Evolutionary conservation across 2,888 invertebrate genomes (phyloP).

Genomic region (Polydrusus cervinus): DNA sequence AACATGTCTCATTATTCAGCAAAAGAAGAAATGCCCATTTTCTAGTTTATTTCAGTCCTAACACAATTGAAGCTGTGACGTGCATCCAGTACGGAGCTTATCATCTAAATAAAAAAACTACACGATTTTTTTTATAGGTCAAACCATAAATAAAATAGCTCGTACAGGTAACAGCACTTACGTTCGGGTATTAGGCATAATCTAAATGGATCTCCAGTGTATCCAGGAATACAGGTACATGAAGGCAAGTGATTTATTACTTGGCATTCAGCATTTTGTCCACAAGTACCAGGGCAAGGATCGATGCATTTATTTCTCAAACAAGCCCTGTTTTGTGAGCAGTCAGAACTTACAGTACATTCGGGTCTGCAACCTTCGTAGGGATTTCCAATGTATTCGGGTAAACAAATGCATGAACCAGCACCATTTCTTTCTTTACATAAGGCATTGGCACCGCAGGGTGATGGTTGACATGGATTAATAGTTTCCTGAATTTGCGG

Average conservation of each 20-base stretch:
- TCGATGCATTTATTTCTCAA: slow-evolving; percentile 75
- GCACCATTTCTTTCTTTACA: slow-evolving; percentile 73
- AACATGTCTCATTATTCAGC: no score
- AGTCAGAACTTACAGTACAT: slow-evolving; percentile 75
- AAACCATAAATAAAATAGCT: no score
- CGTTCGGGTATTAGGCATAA: slow-evolving; percentile 70
- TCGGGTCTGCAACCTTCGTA: slow-evolving; percentile 77
- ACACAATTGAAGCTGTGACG: no score
- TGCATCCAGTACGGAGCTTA: no score
- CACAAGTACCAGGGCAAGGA: slow-evolving; percentile 78
- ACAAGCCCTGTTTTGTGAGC: slow-evolving; percentile 74
- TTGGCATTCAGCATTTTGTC: slow-evolving; percentile 78
- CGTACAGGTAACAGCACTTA: slow-evolving; percentile 67
- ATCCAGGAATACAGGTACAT: slow-evolving; percentile 73
- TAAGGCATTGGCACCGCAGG: slow-evolving; percentile 73
- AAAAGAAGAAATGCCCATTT: no score
- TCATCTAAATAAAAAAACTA: no score
- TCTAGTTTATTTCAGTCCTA: no score
- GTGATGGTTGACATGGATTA: slow-evolving; percentile 71
- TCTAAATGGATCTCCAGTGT: slow-evolving; percentile 72
- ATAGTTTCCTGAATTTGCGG: slow-evolving; percentile 47
- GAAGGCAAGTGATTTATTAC: slow-evolving; percentile 69
- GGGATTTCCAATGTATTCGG: slow-evolving; percentile 75
- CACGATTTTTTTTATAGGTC: no score
- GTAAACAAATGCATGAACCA: slow-evolving; percentile 73